phyloP scores from a whole-genome alignment of 2,113 vertebrate species.

The Promerops cafer region DNA sequence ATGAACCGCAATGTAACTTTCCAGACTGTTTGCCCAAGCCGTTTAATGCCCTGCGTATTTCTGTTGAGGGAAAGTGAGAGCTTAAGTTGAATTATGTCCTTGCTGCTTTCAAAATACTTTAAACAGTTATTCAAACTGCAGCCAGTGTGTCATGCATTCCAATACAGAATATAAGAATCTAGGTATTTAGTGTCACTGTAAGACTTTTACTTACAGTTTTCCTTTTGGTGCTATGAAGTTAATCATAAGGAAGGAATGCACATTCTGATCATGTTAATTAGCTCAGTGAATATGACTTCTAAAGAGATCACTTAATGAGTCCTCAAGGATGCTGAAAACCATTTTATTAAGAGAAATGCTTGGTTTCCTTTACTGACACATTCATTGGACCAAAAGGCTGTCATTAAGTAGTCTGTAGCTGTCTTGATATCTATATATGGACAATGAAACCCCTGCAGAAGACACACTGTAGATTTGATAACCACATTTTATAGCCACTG shows the following conservation, averaged over 20 bases:
- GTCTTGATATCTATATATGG: background rate
- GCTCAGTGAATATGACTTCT: background rate
- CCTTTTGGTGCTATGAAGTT: background rate
- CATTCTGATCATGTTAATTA: conserved; percentile 15
- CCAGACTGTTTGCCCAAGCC: conserved; percentile 30
- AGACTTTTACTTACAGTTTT: background rate
- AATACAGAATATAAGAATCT: background rate
- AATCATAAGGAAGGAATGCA: conserved; percentile 47
- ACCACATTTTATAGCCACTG: background rate
- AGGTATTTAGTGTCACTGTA: background rate
- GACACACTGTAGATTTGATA: background rate
- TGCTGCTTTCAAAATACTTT: conserved; percentile 32
- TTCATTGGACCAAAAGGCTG: background rate
- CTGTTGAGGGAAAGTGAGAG: background rate
- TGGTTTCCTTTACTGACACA: background rate
- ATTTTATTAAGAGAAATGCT: background rate
- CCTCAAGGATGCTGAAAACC: conserved; percentile 13
- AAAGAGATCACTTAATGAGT: background rate
- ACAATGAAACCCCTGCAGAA: background rate
- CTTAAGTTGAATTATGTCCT: conserved; percentile 29
- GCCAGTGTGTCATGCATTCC: conserved; percentile 38
- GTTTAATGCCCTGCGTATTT: conserved; percentile 13
- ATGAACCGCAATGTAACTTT: background rate
- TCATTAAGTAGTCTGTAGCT: background rate
- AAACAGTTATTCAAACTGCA: background rate